Percentiles rank a stretch among this genome's conserved stretches.
phyloP scores from a whole-genome alignment of 2,797 vertebrate species.

The Pangasius djambal region DNA sequence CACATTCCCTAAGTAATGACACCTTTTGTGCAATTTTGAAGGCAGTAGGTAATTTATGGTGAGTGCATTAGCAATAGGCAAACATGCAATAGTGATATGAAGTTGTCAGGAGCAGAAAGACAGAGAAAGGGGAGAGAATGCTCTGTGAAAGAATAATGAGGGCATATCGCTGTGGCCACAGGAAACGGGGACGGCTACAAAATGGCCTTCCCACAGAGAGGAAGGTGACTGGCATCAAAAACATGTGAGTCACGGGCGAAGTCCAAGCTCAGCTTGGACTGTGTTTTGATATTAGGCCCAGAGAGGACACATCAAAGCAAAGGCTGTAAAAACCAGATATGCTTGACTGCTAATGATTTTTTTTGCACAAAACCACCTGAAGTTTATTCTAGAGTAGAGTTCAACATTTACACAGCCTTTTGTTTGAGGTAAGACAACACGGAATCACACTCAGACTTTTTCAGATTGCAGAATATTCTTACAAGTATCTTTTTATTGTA shows the following conservation, averaged over 20 bases:
- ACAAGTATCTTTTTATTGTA: not conserved
- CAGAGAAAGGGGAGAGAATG: not conserved
- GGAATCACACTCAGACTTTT: not conserved
- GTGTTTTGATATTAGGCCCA: constrained; percentile 13
- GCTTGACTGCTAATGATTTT: not conserved
- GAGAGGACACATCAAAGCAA: not conserved
- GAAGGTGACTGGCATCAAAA: constrained; percentile 39
- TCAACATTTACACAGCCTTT: not conserved
- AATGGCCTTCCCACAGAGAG: constrained; percentile 21
- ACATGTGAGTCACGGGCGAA: not conserved
- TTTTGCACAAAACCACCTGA: too few relatives aligned
- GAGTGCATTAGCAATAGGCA: not conserved
- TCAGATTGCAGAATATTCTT: not conserved
- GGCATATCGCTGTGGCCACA: constrained; percentile 11
- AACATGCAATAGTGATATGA: constrained; percentile 17
- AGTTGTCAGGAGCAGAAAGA: not conserved
- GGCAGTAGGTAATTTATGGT: not conserved
- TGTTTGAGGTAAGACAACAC: not conserved
- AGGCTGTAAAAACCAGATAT: constrained; percentile 1
- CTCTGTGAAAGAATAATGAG: constrained; percentile 39
- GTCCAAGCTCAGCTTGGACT: not conserved
- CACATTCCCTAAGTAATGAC: constrained; percentile 3
- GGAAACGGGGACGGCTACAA: constrained; percentile 13
- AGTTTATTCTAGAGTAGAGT: not conserved
- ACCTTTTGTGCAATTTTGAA: constrained; percentile 10